phyloP scores from a whole-genome alignment of 1,140 invertebrate species.

The Bombus balteatus region DNA sequence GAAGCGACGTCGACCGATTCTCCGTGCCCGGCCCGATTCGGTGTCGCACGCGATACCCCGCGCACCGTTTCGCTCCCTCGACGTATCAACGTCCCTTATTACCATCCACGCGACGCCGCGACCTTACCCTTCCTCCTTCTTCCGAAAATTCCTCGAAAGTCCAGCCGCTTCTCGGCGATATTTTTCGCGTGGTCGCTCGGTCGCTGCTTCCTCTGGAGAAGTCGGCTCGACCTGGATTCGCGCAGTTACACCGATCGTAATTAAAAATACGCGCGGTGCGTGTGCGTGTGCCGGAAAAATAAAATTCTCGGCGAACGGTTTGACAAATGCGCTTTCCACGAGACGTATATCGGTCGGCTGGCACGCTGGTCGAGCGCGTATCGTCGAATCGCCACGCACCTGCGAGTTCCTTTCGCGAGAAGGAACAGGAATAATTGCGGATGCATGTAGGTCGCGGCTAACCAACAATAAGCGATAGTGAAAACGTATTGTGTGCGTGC shows the following conservation, averaged over 20 bases:
- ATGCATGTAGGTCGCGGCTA: slow-evolving; percentile 78
- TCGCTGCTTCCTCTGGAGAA: too few species aligned
- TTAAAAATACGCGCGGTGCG: slow-evolving; percentile 47
- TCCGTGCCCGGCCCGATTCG: slow-evolving; percentile 72
- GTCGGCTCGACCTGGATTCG: background rate
- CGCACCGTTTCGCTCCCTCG: slow-evolving; percentile 38
- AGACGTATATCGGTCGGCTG: slow-evolving; percentile 24
- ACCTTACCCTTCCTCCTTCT: background rate
- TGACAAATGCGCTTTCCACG: slow-evolving; percentile 56
- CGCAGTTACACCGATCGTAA: slow-evolving; percentile 1
- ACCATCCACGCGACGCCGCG: slow-evolving; percentile 72
- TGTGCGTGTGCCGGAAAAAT: slow-evolving; percentile 37
- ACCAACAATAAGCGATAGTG: slow-evolving; percentile 76
- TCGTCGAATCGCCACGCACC: slow-evolving; percentile 68
- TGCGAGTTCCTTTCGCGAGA: slow-evolving; percentile 48
- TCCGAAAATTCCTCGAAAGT: background rate
- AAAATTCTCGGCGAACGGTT: slow-evolving; percentile 37
- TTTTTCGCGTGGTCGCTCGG: background rate
- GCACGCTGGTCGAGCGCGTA: slow-evolving; percentile 34
- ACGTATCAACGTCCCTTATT: slow-evolving; percentile 78
- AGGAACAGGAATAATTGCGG: slow-evolving; percentile 74
- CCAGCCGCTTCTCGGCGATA: background rate
- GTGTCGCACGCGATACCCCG: slow-evolving; percentile 81
- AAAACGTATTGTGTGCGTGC: slow-evolving; percentile 74
- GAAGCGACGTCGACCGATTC: slow-evolving; percentile 63